phyloP scores from a whole-genome alignment of 2,888 invertebrate species.

The Melinopterus prodromus region DNA sequence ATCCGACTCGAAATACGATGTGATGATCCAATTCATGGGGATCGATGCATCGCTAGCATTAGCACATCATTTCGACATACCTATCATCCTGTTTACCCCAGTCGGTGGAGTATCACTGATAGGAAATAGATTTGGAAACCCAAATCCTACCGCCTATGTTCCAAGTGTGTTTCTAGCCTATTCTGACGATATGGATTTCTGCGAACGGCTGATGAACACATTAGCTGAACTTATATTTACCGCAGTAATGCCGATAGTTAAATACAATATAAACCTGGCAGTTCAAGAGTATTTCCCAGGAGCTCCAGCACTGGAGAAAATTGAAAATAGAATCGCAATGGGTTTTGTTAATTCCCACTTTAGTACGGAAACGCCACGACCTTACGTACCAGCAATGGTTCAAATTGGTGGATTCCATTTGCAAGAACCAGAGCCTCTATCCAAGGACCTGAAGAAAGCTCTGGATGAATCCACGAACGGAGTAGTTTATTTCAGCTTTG shows the following conservation, averaged over 20 bases:
- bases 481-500: slow-evolving; percentile 48
- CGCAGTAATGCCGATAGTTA: slow-evolving; percentile 18
- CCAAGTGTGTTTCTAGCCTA: slow-evolving; percentile 46
- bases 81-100: slow-evolving; percentile 49
- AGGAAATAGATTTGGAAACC: slow-evolving; percentile 49
- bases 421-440: slow-evolving; percentile 40
- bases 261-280: slow-evolving; percentile 36
- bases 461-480: slow-evolving; percentile 46
- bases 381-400: slow-evolving; percentile 50
- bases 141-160: slow-evolving; percentile 51
- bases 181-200: slow-evolving; percentile 51
- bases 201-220: slow-evolving; percentile 49
- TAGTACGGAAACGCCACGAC: slow-evolving; percentile 48
- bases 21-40: slow-evolving; percentile 49
- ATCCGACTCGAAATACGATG: slow-evolving; percentile 45
- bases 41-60: slow-evolving; percentile 52
- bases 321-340: slow-evolving; percentile 44
- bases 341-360: slow-evolving; percentile 48
- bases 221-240: slow-evolving; percentile 26
- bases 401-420: slow-evolving; percentile 52
- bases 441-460: slow-evolving; percentile 42
- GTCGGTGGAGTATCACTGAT: slow-evolving; percentile 42
- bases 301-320: slow-evolving; percentile 40
- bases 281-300: slow-evolving; percentile 43
- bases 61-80: slow-evolving; percentile 51